These are phyloP conservation scores for Formicarius rufipectus DNA, from an alignment of 2,113 vertebrate species.

Conservation along the genomic window DNA sequence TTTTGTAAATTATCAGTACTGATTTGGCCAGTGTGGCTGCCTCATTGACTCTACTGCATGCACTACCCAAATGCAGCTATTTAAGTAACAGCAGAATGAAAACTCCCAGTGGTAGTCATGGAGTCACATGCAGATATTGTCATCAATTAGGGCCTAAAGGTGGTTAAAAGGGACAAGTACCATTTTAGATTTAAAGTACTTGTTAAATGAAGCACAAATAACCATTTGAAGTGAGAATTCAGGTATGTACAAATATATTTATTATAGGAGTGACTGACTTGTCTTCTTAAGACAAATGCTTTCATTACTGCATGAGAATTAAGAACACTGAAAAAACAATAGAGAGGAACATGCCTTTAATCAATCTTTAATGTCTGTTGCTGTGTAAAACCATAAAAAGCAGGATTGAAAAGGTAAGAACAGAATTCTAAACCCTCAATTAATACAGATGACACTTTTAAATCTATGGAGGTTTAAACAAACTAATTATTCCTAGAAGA, in stretches of 20 bases:
- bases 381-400: neutral
- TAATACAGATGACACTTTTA: slow-evolving; percentile 4
- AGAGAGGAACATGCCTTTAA: neutral
- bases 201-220: neutral
- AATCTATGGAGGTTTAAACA: neutral
- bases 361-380: neutral
- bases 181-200: neutral
- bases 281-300: neutral
- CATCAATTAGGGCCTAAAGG: neutral
- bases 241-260: neutral
- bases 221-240: neutral
- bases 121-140: neutral
- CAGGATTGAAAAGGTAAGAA: neutral
- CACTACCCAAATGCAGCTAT: neutral
- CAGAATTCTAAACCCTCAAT: neutral
- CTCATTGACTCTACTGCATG: neutral
- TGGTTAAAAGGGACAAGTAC: neutral
- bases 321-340: neutral
- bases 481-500: slow-evolving; percentile 6
- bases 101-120: neutral
- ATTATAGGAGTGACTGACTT: neutral
- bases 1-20: neutral
- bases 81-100: neutral
- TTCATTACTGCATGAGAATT: neutral
- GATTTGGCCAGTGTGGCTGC: neutral